phyloP scores from a whole-genome alignment of 2,113 vertebrate species.

The Cyanoderma ruficeps region DNA sequence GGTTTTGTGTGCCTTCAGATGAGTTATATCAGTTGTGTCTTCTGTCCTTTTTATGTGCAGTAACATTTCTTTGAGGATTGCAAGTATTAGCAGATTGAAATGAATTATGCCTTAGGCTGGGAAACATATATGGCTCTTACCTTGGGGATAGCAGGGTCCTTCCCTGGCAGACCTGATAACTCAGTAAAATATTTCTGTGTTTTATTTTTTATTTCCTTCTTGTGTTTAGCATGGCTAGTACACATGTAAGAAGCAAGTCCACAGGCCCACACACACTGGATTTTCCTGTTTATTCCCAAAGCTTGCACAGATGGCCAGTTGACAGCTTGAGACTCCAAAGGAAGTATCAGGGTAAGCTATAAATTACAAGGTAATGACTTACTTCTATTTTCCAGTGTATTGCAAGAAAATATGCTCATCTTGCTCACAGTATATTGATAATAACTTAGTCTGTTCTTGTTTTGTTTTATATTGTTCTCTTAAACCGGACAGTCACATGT shows the following conservation, averaged over 20 bases:
- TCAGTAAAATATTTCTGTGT: background rate
- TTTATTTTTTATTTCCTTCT: background rate
- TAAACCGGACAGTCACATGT: background rate
- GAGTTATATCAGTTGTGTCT: background rate
- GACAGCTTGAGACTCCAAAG: background rate
- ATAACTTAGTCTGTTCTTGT: background rate
- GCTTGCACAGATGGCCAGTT: background rate
- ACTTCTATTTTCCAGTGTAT: background rate
- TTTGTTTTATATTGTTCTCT: background rate
- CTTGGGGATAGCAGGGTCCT: background rate
- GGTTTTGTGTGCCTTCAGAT: background rate
- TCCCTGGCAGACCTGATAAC: background rate
- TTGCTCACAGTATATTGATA: background rate
- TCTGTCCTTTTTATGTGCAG: background rate
- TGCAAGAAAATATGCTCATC: background rate
- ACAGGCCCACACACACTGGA: background rate
- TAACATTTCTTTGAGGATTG: background rate
- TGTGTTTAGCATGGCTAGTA: background rate
- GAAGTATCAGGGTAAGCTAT: background rate
- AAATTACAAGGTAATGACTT: background rate
- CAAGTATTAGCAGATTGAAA: background rate
- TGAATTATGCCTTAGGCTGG: background rate
- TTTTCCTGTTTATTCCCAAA: background rate
- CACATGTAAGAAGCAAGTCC: background rate
- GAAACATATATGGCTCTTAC: background rate